Evolutionary conservation across 2,888 invertebrate species (phyloP).

Genomic region (Andrena haemorrhoa): DNA sequence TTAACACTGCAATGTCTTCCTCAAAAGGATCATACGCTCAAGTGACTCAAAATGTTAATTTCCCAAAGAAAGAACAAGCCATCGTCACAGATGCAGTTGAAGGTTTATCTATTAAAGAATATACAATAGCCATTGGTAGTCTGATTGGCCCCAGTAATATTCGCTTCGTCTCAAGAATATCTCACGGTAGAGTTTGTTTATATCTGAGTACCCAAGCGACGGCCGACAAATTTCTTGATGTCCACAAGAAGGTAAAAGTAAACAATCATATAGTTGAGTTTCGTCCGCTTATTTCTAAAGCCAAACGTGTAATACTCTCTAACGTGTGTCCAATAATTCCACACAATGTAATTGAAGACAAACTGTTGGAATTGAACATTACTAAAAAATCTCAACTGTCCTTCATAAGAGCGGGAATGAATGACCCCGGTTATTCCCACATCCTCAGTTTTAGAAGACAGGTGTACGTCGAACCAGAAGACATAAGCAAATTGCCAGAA

Average conservation of each 20-base stretch:
- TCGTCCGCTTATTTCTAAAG: constrained; percentile 4
- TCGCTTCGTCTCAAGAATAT: constrained; percentile 15
- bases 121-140: not conserved
- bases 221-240: not conserved
- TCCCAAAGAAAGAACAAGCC: constrained; percentile 12
- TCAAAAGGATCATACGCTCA: constrained; percentile 10
- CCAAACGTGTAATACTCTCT: constrained; percentile 19
- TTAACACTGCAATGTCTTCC: not conserved
- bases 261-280: not conserved
- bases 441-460: not conserved
- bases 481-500: not conserved
- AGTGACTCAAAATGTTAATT: constrained; percentile 4
- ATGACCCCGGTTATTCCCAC: not conserved
- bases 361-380: not conserved
- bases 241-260: not conserved
- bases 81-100: constrained; percentile 12
- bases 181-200: constrained; percentile 17
- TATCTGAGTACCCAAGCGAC: not conserved
- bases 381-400: not conserved
- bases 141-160: constrained; percentile 7
- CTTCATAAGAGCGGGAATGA: constrained; percentile 14
- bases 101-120: constrained; percentile 12
- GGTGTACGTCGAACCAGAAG: constrained; percentile 7
- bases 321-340: constrained; percentile 28
- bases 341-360: not conserved